phyloP scores from a whole-genome alignment of 2,797 vertebrate species.

The Spatula versicolor region DNA sequence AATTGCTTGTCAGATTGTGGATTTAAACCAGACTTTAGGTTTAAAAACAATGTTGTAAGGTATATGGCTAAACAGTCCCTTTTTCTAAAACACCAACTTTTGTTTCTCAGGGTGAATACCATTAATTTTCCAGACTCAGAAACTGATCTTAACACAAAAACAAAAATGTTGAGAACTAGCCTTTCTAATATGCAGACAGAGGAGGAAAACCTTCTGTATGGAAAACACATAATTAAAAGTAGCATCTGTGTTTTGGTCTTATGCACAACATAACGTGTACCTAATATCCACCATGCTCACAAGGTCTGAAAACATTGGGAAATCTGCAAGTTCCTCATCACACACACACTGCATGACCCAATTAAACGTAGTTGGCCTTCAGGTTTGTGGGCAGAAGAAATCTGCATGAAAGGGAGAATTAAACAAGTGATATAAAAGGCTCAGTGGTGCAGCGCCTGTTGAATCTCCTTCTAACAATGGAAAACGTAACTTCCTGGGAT shows the following conservation, averaged over 20 bases:
- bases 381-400: not conserved
- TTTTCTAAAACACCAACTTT: not conserved
- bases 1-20: not conserved
- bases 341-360: not conserved
- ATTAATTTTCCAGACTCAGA: not conserved
- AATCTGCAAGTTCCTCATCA: not conserved
- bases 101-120: not conserved
- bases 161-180: not conserved
- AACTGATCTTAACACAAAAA: not conserved
- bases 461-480: not conserved
- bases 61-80: not conserved
- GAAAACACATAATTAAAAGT: not conserved
- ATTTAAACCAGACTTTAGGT: not conserved
- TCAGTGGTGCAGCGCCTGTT: not conserved
- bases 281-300: not conserved
- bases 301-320: not conserved
- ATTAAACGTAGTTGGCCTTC: not conserved
- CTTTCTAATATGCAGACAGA: not conserved
- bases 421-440: not conserved
- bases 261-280: not conserved
- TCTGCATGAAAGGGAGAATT: not conserved
- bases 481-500: not conserved
- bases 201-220: not conserved
- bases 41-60: not conserved
- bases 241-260: not conserved